Base-by-base conservation (phyloP, 2,113 vertebrate genomes). In the Oenanthe oenanthe region DNA sequence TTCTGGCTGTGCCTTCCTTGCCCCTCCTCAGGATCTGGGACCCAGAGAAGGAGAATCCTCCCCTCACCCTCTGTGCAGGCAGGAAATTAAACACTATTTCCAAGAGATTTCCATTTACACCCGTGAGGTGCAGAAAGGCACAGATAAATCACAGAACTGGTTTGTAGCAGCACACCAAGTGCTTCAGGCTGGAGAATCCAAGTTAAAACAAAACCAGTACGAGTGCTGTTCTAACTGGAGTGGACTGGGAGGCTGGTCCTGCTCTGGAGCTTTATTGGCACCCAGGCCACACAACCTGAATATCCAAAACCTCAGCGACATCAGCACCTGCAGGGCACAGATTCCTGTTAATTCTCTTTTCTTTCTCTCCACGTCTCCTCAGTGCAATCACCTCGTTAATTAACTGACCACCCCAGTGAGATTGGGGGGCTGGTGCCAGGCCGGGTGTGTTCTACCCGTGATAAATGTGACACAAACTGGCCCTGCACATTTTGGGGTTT, bases 131-230 rank as follows among this genome's bases (percentile, higher is more conserved):
- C 40, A 20, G 42, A 43, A 73, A 65, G 45, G 47, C 45, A 26
- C 5, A 1, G 21, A 14, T 2, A 36, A 66, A 71, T 28, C 53
- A 16, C 51, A 40, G 1, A 4, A 5, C 63, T 68, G 57, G 4
- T 12, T 57, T 29, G 51, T 4, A 32, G 32, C 88, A 63, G 53
- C 36, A 16, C 8, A 5, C 9, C 7, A 13, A 20, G 31, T 2
- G 8, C 6, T 28, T 36, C 6, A 54, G 61, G 8, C 25, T 6
- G 57, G 17, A 54, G 68, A 43, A 67, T 26, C 9, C 34, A 24
- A 48, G 28, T 3, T 3, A 11, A 22, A 38, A 32, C 17, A 13
- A 54, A 54, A 22, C 48, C 40, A 63, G 7, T 4, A 5, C 0
- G 42, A 38, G 40, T 3, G 3, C 48, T 48, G 15, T 68, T 28